A percentile compares a stretch with the other conserved stretches of the same genome.
Evolutionary conservation across 2,797 vertebrate genomes (phyloP).

Genomic region (Nasua narica): DNA sequence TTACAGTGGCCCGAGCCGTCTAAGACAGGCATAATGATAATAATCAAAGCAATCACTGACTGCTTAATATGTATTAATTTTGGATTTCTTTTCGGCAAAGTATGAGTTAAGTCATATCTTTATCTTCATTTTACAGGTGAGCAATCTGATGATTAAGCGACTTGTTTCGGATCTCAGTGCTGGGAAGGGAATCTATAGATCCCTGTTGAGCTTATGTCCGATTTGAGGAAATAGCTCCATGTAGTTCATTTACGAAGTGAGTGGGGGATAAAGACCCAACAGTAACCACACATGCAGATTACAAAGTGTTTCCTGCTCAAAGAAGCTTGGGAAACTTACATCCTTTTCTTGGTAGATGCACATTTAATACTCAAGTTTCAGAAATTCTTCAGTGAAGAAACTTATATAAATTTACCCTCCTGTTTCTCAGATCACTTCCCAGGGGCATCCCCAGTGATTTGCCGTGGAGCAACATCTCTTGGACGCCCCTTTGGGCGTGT

Average conservation of each 20-base stretch:
- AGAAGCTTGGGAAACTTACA: neutral
- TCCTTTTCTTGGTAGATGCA: neutral
- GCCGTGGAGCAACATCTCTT: neutral
- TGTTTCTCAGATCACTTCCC: neutral
- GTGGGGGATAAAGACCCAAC: neutral
- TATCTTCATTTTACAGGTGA: neutral
- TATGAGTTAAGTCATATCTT: neutral
- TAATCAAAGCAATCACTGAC: neutral
- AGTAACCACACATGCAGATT: neutral
- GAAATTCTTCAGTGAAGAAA: neutral
- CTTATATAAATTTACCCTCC: neutral
- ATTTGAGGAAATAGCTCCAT: neutral
- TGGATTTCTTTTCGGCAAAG: neutral
- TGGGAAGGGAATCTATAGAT: neutral
- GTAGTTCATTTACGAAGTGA: neutral
- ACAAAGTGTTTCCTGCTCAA: neutral
- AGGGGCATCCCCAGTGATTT: neutral
- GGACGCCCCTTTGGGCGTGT: neutral
- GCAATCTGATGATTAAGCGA: neutral
- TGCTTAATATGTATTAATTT: neutral
- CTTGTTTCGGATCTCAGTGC: neutral
- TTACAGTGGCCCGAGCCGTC: neutral
- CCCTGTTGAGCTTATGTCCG: neutral
- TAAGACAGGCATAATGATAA: neutral
- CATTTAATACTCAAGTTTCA: neutral